Base-by-base conservation (phyloP, 1,140 invertebrate genomes). In the Lamellibrachia luymesi region DNA sequence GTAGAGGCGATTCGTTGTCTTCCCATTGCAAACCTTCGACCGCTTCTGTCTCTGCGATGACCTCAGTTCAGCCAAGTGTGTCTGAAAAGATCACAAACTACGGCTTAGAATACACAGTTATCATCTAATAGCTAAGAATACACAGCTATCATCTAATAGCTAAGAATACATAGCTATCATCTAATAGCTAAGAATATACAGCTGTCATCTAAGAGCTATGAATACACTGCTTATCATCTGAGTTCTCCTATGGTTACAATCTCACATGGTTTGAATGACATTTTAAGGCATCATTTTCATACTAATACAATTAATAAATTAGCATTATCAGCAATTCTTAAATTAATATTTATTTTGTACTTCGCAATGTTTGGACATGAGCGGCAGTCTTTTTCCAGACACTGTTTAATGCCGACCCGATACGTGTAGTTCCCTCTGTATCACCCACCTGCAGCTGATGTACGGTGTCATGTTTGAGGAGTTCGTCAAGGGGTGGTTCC, bases 381-480 rank as follows among this genome's bases (percentile, higher is more conserved):
- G 38, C 38, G 38, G 38, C 38, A 38, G 38, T 38, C 38, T 38
- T 38, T 38, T 38, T 38, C 38, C 38, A 38, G 38, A 38, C 38
- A 38, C 38, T 38, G 38, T 38, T 38, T 38, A 38, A 38, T 38
- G 38, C 38, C 38, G 38, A 38, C 38, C 38, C 0, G 0, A 38
- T 38, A 38, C 38, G 38, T 38, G 38, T 0, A 38, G 38, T 38
- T 0, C 38, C 38, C 0, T 38, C 38, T 38, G 38, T 38, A 38
- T 38, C 7, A 80, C 64, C 64, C 51, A 96, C 96, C 95, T 96
- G 94, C 91, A 96, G 93, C 94, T 95, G 96, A 56, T 96, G 95
- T 2, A 96, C 95, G 50, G 95, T 95, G 90, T 96, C 94, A 92
- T 96, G 95, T 94, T 95, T 96, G 50, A 95, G 89, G 51, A 95